Evolutionary conservation across 2,113 vertebrate species (phyloP).

Genomic region (Xenus cinereus): DNA sequence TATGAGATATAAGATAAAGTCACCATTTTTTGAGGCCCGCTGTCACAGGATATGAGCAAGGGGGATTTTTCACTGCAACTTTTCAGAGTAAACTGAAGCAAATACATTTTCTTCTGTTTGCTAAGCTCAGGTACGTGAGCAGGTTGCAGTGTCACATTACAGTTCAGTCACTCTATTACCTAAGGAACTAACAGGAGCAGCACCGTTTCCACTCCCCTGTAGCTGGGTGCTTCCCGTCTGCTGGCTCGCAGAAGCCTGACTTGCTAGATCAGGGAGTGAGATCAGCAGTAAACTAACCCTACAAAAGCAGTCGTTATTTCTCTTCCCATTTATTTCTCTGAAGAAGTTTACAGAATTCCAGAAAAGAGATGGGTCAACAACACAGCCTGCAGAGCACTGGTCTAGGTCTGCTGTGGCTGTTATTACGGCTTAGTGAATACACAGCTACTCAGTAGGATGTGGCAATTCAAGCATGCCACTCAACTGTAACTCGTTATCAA

Average conservation of each 20-base stretch:
- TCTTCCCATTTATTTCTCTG: background rate
- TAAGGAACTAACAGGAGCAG: background rate
- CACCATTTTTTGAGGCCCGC: background rate
- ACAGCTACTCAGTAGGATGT: background rate
- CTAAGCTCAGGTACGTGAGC: background rate
- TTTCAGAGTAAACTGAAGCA: background rate
- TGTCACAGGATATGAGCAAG: background rate
- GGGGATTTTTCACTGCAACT: background rate
- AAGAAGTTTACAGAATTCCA: background rate
- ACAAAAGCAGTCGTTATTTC: background rate
- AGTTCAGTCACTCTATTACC: background rate
- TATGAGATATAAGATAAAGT: background rate
- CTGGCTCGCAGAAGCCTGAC: background rate
- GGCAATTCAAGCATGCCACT: background rate
- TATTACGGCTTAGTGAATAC: background rate
- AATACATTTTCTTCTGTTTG: background rate
- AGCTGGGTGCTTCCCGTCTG: background rate
- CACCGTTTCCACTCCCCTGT: background rate
- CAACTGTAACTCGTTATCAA: background rate
- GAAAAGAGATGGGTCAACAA: background rate
- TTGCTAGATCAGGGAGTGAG: background rate
- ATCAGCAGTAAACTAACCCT: background rate
- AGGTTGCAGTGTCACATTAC: background rate
- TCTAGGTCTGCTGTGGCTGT: background rate
- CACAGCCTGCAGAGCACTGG: background rate